Evolutionary conservation across 2,888 invertebrate genomes (phyloP).

Genomic region (Lithophane semibrunnea): DNA sequence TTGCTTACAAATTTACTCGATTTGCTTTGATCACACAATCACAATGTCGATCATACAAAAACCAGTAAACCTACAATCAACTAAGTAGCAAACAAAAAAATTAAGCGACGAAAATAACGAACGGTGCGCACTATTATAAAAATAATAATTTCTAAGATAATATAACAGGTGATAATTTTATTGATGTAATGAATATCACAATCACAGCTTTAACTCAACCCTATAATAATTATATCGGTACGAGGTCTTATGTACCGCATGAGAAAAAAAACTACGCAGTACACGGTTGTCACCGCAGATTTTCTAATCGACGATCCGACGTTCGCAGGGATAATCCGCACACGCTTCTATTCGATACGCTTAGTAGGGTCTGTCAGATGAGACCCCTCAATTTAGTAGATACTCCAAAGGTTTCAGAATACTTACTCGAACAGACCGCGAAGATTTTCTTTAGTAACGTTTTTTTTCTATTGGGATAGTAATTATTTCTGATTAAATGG

Average conservation of each 20-base stretch:
- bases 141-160: constrained; percentile 44
- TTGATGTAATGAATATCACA: constrained; percentile 56
- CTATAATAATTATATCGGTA: constrained; percentile 64
- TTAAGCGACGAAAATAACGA: too few species aligned
- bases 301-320: constrained; percentile 63
- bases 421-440: constrained; percentile 27
- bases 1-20: background rate
- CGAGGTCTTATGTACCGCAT: constrained; percentile 60
- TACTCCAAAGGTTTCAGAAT: constrained; percentile 42
- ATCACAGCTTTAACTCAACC: constrained; percentile 75
- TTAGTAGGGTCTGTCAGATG: constrained; percentile 67
- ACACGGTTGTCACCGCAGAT: constrained; percentile 84
- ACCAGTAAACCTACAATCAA: background rate
- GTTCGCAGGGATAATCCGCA: constrained; percentile 66
- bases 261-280: constrained; percentile 74
- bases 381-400: constrained; percentile 58
- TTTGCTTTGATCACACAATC: background rate
- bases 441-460: constrained; percentile 26
- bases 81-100: background rate
- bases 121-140: background rate
- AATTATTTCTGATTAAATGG: constrained; percentile 13
- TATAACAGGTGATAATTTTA: constrained; percentile 46
- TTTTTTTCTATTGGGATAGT: constrained; percentile 10
- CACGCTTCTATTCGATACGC: constrained; percentile 79
- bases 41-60: background rate